A percentile compares a stretch with the other conserved stretches of the same genome.
Conservation (phyloP, 2,888 invertebrate species). For the Aphidoletes aphidimyza region DNA sequence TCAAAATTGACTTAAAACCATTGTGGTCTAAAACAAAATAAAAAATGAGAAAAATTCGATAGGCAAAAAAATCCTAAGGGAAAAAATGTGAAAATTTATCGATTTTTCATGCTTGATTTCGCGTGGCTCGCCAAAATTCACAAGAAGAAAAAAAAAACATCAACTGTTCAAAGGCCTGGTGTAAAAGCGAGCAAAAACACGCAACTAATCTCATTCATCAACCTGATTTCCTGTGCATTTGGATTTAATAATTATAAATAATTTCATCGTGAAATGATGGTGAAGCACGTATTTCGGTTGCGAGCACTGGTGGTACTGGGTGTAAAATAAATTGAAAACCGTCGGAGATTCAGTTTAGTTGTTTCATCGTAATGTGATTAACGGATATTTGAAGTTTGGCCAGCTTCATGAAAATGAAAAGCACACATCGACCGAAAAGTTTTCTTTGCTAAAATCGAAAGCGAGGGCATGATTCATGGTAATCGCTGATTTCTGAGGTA, state of each 20-base stretch:
- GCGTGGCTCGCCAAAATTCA: background rate
- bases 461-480: background rate
- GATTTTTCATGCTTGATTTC: too few relatives aligned
- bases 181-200: background rate
- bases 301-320: background rate
- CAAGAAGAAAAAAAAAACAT: background rate
- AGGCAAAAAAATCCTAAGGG: too few relatives aligned
- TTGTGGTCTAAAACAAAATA: too few relatives aligned
- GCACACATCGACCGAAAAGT: too few relatives aligned
- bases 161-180: background rate
- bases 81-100: too few relatives aligned
- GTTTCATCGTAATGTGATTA: background rate
- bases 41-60: too few relatives aligned
- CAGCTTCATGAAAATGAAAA: background rate
- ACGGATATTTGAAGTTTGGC: background rate
- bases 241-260: conserved; percentile 42
- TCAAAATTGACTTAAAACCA: too few relatives aligned
- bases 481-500: conserved; percentile 10
- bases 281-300: background rate
- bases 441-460: background rate
- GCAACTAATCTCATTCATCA: conserved; percentile 47
- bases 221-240: conserved; percentile 10
- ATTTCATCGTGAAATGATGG: conserved; percentile 16
- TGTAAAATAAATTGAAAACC: too few relatives aligned
- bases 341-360: background rate